Conservation (phyloP, 2,888 invertebrate genomes). For the Himalopsyche tibetana region DNA sequence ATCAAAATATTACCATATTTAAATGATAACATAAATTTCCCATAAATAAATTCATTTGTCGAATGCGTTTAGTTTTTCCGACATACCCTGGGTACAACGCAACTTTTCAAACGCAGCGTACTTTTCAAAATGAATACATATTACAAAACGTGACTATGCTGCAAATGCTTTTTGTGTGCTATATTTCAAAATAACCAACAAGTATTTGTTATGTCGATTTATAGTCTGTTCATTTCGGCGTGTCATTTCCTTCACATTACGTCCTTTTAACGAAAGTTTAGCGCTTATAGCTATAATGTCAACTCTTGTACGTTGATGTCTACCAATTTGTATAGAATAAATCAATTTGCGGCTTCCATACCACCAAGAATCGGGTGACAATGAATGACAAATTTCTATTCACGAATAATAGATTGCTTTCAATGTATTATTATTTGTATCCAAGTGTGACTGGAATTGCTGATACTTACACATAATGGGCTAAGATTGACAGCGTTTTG, state of each 20-base stretch:
- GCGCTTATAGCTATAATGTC: neutral
- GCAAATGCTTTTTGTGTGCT: neutral
- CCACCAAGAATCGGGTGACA: neutral
- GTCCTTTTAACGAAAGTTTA: neutral
- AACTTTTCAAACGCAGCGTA: no score
- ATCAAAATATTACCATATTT: no score
- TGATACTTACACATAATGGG: neutral
- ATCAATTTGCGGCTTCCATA: constrained; percentile 12
- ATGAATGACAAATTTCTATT: neutral
- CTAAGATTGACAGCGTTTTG: neutral
- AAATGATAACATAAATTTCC: no score
- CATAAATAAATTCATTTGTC: no score
- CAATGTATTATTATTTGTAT: neutral
- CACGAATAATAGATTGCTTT: neutral
- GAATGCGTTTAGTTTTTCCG: no score
- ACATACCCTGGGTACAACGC: no score
- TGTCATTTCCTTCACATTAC: neutral
- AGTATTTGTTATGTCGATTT: constrained; percentile 1
- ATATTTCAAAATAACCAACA: neutral
- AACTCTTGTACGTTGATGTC: constrained; percentile 16
- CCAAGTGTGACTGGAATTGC: neutral
- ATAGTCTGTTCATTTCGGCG: neutral
- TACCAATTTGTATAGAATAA: constrained; percentile 16
- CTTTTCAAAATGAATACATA: no score
- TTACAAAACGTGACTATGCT: no score